Conservation (phyloP, 2,797 vertebrate species). For the Cyprinella venusta region DNA sequence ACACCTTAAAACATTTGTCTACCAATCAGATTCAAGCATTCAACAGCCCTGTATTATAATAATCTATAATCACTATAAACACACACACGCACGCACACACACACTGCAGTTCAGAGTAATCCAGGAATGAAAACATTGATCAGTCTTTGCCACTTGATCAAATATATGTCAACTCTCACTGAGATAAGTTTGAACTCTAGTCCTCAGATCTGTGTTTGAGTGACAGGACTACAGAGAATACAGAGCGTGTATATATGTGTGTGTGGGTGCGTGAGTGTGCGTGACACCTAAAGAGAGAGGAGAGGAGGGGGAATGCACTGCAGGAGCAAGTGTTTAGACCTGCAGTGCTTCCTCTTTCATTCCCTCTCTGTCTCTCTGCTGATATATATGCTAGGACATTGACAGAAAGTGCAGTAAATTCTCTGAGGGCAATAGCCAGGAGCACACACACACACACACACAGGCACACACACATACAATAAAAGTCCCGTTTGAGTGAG, state of each 20-base stretch:
- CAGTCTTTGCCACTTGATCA: slow-evolving; percentile 15
- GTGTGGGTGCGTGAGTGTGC: slow-evolving; percentile 16
- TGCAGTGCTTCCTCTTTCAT: slow-evolving; percentile 53
- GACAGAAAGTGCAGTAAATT: slow-evolving; percentile 54
- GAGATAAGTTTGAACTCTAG: slow-evolving; percentile 6
- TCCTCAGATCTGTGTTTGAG: slow-evolving; percentile 30
- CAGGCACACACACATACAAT: slow-evolving; percentile 1
- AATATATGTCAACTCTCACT: slow-evolving; percentile 9
- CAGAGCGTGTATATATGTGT: neutral
- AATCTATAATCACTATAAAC: slow-evolving; percentile 12
- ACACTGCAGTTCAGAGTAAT: slow-evolving; percentile 58
- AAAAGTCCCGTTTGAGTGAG: slow-evolving; percentile 7
- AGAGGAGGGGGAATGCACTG: slow-evolving; percentile 60
- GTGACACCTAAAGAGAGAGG: slow-evolving; percentile 49
- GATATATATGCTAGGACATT: slow-evolving; percentile 36
- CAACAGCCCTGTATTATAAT: neutral
- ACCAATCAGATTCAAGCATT: neutral
- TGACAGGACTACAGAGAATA: slow-evolving; percentile 20
- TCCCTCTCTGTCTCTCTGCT: slow-evolving; percentile 42
- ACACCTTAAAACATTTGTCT: neutral
- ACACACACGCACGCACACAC: slow-evolving; percentile 48
- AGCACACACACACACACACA: slow-evolving; percentile 52
- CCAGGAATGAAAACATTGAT: slow-evolving; percentile 27
- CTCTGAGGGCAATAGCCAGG: slow-evolving; percentile 36
- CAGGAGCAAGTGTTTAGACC: slow-evolving; percentile 63